Conservation (phyloP, 2,113 vertebrate genomes). For the Colinus virginianus region DNA sequence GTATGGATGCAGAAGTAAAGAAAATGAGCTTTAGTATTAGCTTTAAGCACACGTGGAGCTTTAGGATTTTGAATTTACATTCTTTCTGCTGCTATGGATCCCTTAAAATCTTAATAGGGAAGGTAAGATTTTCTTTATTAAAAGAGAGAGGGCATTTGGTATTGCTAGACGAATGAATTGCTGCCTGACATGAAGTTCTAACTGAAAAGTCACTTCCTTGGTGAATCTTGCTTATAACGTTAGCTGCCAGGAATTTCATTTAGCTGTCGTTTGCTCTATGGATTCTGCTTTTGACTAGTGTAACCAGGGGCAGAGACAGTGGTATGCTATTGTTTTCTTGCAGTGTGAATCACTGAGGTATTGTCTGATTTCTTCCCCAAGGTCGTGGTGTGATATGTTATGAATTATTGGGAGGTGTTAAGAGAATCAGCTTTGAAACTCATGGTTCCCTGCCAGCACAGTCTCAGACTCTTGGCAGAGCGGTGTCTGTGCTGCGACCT, state of each 20-base stretch:
- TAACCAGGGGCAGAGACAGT: not conserved
- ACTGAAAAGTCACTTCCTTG: not conserved
- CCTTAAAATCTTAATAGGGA: not conserved
- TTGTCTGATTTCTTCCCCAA: not conserved
- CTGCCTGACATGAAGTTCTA: not conserved
- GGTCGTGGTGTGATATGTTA: not conserved
- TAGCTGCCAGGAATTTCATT: not conserved
- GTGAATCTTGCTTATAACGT: accelerated
- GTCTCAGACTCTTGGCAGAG: not conserved
- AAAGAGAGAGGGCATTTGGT: not conserved
- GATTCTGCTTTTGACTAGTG: not conserved
- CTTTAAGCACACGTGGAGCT: not conserved
- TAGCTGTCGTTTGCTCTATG: not conserved
- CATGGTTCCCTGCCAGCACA: not conserved
- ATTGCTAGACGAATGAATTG: not conserved
- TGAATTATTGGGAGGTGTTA: not conserved
- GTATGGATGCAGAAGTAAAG: not conserved
- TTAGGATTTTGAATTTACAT: not conserved
- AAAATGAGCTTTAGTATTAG: not conserved
- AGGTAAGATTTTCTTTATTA: not conserved
- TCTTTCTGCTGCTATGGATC: not conserved
- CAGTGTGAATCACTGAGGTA: not conserved
- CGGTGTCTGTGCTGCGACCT: accelerated
- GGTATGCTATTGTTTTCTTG: not conserved
- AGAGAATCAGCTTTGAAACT: not conserved